Base-by-base conservation (phyloP, 2,888 invertebrate genomes). In the Allolobophora icterica region DNA sequence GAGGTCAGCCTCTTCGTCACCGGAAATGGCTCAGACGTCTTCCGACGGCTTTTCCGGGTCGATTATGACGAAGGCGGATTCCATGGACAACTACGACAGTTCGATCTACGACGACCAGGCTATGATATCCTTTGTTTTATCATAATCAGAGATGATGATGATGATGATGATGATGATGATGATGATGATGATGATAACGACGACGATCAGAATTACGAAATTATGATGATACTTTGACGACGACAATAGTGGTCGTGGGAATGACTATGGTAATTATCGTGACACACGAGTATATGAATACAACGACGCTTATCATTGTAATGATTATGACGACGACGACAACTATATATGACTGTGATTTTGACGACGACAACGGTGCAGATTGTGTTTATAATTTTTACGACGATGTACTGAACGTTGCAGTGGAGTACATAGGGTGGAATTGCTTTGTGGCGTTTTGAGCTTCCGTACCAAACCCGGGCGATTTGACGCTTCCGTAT, bases 1-100 rank as follows among this genome's bases (percentile, higher is more conserved):
- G 33, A 34, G 87, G 34, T 87, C 94, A 11, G 94, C 94, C 17
- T 92, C 93, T 17, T 93, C 93, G 34, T 94, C 94, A 15, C 94
- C 94, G 21, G 93, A 93, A 84, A 93, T 93, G 30, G 93, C 94
- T 19, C 93, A 93, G 58, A 94, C 94, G 35, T 87, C 87, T 13
- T 94, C 94, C 84, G 89, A 89, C 45, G 35, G 84, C 40, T 30
- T 40, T 34, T 90, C 89, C 40, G 83, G 90, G 38, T 89, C 87
- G 87, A 71, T 71, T 1, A 87, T 87, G 87, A 87, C 34, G 35
- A 87, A 35, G n/a, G 87, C 87, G 87, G 87, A 87, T 24, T 34
- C 38, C 35, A 35, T 87, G 35, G 87, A 87, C 87, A 38, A 38
- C 87, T 87, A 38, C 38, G 34, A 34, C 35, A 35, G 35, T 17